Evolutionary conservation across 1,140 invertebrate species (phyloP), one percentile per base, ranked within the genome.

Genomic region (Helicoverpa armigera): DNA sequence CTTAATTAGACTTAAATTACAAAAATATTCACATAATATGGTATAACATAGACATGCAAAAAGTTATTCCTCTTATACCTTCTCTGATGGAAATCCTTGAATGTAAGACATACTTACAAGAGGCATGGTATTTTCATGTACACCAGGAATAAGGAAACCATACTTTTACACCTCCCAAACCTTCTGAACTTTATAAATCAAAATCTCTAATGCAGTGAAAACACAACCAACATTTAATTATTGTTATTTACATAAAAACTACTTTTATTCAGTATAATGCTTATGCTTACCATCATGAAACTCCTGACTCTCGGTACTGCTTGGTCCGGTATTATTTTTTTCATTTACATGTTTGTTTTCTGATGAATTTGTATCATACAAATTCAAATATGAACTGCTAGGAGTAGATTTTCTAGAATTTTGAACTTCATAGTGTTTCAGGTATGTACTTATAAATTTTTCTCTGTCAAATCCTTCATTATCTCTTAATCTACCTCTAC

Each of bases 401-500:
- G 94, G 95, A 31, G 94, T 95, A 67, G 94, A 95, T 80, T 89
- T 89, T 86, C 92, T 89, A 29, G 94, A 95, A 81, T 93, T 90
- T 82, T 92, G 89, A 61, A 87, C 87, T 80, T 95, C 92, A 93
- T 94, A 91, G 82, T 82, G 95, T 81, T 90, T 94, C 81, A 94
- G 88, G 82, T 92, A 95, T 63, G 86, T 85, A 82, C 87, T 93
- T 61, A 94, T 87, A 86, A 93, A 94, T 80, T 94, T 95, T 69
- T 95, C 94, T 82, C 91, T 92, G 84, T 95, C 94, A 91, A 95
- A 92, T 29, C 88, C 84, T 70, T 95, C 94, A 89, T 93, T 89
- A 43, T 95, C 94, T 77, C 90, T 85, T 70, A 95, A 86, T 29
- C 94, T 88, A 12, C 94, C 95, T 69, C 95, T 85, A n/a, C 94